Percentiles rank a stretch among this genome's conserved stretches.
Conservation (phyloP, 2,888 invertebrate species). For the Amblyjoppa proteus region DNA sequence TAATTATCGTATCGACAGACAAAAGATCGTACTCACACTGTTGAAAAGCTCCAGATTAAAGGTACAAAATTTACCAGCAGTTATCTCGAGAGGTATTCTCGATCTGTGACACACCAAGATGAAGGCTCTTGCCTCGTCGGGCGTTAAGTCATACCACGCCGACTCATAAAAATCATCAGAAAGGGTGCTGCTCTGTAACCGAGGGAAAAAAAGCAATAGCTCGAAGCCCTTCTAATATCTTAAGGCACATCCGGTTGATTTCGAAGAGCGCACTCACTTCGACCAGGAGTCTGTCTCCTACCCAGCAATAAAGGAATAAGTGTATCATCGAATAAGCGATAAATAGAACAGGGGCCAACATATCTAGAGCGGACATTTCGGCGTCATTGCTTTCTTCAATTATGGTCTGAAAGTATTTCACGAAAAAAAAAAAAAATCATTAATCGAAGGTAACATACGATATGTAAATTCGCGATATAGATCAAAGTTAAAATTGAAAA, state of each 20-base stretch:
- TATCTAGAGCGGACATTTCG: conserved; percentile 49
- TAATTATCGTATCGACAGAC: neutral
- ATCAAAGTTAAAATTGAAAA: no score
- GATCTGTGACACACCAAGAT: conserved; percentile 71
- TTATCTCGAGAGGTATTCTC: conserved; percentile 73
- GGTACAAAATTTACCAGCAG: conserved; percentile 75
- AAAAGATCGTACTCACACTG: conserved; percentile 65
- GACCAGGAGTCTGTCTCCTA: conserved; percentile 71
- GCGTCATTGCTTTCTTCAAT: conserved; percentile 7
- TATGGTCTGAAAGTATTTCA: conserved; percentile 17
- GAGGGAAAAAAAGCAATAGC: conserved; percentile 9
- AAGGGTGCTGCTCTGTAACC: conserved; percentile 71
- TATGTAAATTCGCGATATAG: no score
- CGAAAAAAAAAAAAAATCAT: neutral
- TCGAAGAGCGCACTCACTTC: conserved; percentile 52
- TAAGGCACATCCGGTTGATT: neutral
- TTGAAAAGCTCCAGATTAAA: conserved; percentile 75
- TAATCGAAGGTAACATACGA: neutral
- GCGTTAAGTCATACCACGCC: conserved; percentile 73
- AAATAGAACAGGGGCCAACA: conserved; percentile 67
- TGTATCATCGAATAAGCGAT: conserved; percentile 62
- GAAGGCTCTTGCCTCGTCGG: conserved; percentile 66
- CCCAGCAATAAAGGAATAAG: conserved; percentile 74
- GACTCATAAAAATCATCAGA: conserved; percentile 71
- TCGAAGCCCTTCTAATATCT: neutral